Base-by-base conservation (phyloP, 1,140 invertebrate species). In the Onthophagus taurus region DNA sequence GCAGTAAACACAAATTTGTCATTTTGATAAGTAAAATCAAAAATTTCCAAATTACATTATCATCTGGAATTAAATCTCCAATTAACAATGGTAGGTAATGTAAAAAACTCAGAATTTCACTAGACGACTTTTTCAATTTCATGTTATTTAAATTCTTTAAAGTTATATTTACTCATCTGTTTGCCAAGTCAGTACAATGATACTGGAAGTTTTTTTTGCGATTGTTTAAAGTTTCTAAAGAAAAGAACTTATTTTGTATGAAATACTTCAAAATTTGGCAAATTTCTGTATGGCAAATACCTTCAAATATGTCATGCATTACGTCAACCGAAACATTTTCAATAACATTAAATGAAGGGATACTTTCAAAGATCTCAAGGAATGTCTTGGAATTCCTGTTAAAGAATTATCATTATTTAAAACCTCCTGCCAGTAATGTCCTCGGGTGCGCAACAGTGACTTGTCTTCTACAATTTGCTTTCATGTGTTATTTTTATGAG, bases 261-360 rank as follows among this genome's bases (percentile, higher is more conserved):
- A 50, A 49, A 46, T 52, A 37, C 18, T 49, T 17, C 8, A 59
- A 34, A 24, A 55, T 42, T 9, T 50, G 14, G 16, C 5, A 42
- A 13, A 59, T 34, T 31, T 55, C 50, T 48, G 52, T 55, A 17
- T 49, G 45, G 16, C 53, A 60, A 45, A 65, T 50, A 3, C 65
- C 62, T 51, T 67, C 63, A 20, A 61, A 56, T 12, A 66, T 29
- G 43, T 68, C 65, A 45, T 68, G 56, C 49, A 56, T 52, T 16
- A 53, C 35, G 45, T 62, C 58, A n/a, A 53, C 51, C 29, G 33
- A 20, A 31, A 49, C 42, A 50, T 62, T 60, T 31, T 48, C 36
- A 4, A 49, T 47, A 8, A 55, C 45, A 37, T 57, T 45, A 45
- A 60, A 60, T 29, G 34, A 50, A 31, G 43, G 17, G 13, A 60